Evolutionary conservation across 23 tunicate species (phyloP).

Genomic region (Halocynthia roretzi): DNA sequence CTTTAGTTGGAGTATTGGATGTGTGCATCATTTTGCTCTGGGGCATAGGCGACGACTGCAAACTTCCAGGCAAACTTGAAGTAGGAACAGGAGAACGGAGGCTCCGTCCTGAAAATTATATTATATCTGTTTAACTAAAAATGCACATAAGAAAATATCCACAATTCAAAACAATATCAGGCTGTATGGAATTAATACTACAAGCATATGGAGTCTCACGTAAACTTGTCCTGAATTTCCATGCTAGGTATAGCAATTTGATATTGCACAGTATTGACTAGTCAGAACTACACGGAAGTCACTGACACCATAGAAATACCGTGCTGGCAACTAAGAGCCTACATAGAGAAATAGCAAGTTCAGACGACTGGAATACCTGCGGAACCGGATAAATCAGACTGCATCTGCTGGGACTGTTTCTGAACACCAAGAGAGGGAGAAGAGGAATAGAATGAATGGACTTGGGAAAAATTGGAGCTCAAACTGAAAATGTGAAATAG

Average conservation of each 20-base stretch:
- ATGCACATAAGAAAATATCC: neutral
- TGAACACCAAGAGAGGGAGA: slow-evolving; percentile 17
- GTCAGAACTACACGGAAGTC: too few relatives aligned
- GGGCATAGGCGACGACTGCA: slow-evolving; percentile 50
- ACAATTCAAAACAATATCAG: too few relatives aligned
- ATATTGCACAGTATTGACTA: too few relatives aligned
- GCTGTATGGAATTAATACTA: too few relatives aligned
- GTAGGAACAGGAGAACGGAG: slow-evolving; percentile 61
- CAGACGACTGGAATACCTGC: neutral
- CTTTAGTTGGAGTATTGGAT: slow-evolving; percentile 68
- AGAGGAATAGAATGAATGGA: slow-evolving; percentile 58
- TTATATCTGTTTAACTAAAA: neutral
- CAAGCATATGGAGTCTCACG: too few relatives aligned
- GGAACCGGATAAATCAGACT: neutral
- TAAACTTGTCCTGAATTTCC: too few relatives aligned
- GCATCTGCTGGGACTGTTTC: slow-evolving; percentile 22
- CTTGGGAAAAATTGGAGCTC: slow-evolving; percentile 16
- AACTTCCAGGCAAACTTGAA: slow-evolving; percentile 38
- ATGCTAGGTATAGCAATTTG: too few relatives aligned
- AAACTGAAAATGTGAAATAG: neutral
- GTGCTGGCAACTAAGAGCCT: neutral
- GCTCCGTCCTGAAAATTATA: slow-evolving; percentile 43
- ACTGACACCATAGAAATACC: too few relatives aligned
- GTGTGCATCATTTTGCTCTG: slow-evolving; percentile 21
- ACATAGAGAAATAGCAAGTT: neutral